These are phyloP conservation scores for Talpa occidentalis DNA, from an alignment of 2,113 vertebrate species.

Conservation along the genomic window DNA sequence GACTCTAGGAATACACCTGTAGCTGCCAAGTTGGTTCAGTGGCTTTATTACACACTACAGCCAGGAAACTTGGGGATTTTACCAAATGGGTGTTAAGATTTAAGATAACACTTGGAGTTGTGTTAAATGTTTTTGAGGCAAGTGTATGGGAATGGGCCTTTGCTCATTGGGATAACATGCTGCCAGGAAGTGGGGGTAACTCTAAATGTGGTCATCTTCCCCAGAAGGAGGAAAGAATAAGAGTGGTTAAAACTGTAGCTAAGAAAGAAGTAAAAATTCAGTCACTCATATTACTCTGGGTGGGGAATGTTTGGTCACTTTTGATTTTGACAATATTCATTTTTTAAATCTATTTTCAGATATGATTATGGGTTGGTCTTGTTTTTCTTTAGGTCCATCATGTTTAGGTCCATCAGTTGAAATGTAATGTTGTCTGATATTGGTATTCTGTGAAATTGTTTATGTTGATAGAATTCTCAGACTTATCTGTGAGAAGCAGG, in stretches of 20 bases:
- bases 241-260: not conserved
- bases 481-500: not conserved
- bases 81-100: not conserved
- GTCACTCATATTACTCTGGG: not conserved
- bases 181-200: not conserved
- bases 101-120: not conserved
- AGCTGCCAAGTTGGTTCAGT: not conserved
- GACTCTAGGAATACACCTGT: not conserved
- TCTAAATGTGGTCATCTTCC: not conserved
- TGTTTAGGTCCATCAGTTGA: not conserved
- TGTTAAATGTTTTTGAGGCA: not conserved
- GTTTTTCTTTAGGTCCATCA: not conserved
- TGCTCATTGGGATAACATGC: not conserved
- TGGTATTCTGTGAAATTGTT: not conserved
- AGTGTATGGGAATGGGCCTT: not conserved
- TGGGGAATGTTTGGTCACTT: not conserved
- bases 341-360: not conserved
- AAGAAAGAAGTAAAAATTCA: not conserved
- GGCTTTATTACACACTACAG: not conserved
- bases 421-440: not conserved
- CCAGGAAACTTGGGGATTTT: not conserved
- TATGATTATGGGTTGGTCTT: not conserved
- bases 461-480: not conserved
- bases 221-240: not conserved
- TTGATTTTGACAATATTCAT: not conserved